These are phyloP conservation scores for Branchinecta sandiegonensis DNA, from an alignment of 2,888 invertebrate genomes.

Conservation along the genomic window DNA sequence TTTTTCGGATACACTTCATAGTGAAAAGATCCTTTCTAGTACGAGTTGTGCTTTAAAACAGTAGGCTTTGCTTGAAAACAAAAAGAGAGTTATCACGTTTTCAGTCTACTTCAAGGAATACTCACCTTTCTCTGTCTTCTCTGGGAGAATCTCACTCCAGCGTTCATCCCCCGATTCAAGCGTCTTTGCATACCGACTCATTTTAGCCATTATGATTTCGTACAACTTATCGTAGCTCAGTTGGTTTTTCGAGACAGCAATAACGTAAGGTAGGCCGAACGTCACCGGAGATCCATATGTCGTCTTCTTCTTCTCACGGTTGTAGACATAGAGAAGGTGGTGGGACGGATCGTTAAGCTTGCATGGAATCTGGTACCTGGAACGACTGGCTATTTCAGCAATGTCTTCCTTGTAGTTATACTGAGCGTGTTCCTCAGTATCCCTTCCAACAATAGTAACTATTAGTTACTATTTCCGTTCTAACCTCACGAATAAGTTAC, in stretches of 20 bases:
- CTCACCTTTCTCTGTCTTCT: not conserved
- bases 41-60: too few species aligned
- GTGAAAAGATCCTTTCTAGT: too few species aligned
- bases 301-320: conserved; percentile 19
- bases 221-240: conserved; percentile 24
- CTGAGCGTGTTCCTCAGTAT: too few species aligned
- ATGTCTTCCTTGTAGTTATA: too few species aligned
- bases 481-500: too few species aligned
- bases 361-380: conserved; percentile 17
- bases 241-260: conserved; percentile 24
- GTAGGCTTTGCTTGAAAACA: too few species aligned
- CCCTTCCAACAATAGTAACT: too few species aligned
- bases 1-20: too few species aligned
- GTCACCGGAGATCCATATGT: conserved; percentile 18
- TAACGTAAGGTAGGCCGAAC: conserved; percentile 26
- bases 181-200: conserved; percentile 21
- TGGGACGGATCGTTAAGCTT: conserved; percentile 17
- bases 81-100: not conserved
- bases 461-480: too few species aligned
- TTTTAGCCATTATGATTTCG: conserved; percentile 24
- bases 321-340: conserved; percentile 17
- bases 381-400: not conserved
- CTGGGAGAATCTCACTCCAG: not conserved
- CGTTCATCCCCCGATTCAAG: conserved; percentile 6
- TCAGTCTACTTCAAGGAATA: not conserved